phyloP scores from a whole-genome alignment of 2,888 invertebrate species.

The Selenia dentaria region DNA sequence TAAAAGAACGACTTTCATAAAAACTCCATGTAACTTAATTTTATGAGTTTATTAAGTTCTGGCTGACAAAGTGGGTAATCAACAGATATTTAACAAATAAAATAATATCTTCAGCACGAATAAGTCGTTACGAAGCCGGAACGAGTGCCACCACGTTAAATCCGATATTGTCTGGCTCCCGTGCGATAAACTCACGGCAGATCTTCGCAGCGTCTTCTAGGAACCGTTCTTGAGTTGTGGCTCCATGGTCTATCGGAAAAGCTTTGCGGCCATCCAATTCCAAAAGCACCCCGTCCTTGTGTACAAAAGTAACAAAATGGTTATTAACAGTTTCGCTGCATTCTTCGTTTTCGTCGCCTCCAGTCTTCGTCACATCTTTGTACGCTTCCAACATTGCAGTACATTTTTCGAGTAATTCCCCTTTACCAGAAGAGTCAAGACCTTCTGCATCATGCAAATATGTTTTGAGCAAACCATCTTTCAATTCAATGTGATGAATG shows the following conservation, averaged over 20 bases:
- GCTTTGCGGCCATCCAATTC: conserved; percentile 89
- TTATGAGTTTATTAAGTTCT: conserved; percentile 35
- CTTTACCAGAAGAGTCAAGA: conserved; percentile 89
- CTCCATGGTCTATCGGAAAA: conserved; percentile 92
- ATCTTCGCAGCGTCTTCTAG: conserved; percentile 93
- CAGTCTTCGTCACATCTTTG: conserved; percentile 91
- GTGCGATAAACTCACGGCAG: conserved; percentile 92
- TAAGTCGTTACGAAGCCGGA: conserved; percentile 59
- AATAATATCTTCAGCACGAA: conserved; percentile 7
- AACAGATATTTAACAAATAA: conserved; percentile 17
- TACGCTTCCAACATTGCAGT: conserved; percentile 90
- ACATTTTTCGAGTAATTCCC: conserved; percentile 89
- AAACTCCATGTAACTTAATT: conserved; percentile 32
- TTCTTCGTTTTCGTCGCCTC: conserved; percentile 89
- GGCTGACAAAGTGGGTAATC: conserved; percentile 28
- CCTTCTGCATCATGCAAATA: conserved; percentile 88
- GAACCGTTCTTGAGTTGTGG: conserved; percentile 88
- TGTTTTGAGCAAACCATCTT: conserved; percentile 88
- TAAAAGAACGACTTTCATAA: conserved; percentile 34
- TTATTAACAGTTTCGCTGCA: conserved; percentile 89
- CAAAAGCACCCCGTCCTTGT: conserved; percentile 91
- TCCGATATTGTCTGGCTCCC: conserved; percentile 93
- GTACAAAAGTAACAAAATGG: conserved; percentile 95
- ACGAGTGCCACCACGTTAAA: conserved; percentile 95
- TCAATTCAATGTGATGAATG: conserved; percentile 87